Conservation (phyloP, 2,888 invertebrate genomes). For the Pristionchus fissidentatus region DNA sequence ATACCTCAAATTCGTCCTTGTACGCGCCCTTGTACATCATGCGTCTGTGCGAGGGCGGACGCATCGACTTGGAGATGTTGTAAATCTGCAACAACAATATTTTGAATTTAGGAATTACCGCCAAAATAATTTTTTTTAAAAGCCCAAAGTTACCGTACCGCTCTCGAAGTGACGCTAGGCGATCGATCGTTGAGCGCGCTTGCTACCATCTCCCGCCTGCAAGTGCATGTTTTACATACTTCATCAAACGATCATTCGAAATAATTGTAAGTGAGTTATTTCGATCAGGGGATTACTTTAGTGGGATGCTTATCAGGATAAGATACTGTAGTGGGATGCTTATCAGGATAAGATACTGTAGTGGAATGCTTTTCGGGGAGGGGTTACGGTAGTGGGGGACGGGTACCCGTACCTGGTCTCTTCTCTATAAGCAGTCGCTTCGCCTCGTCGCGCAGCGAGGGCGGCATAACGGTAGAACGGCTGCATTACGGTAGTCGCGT, state of each 20-base stretch:
- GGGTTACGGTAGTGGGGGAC: too few species aligned
- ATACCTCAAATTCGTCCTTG: conserved; percentile 36
- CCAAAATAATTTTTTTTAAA: neutral
- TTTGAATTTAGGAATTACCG: neutral
- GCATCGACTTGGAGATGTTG: conserved; percentile 50
- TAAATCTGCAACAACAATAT: conserved; percentile 38
- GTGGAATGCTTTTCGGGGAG: too few species aligned
- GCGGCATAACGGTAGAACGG: conserved; percentile 50
- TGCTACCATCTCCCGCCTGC: conserved; percentile 33
- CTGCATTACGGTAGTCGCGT: conserved; percentile 33
- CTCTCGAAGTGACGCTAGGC: conserved; percentile 35
- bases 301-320: neutral
- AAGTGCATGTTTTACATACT: neutral
- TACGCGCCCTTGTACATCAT: neutral
- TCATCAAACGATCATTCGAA: too few species aligned
- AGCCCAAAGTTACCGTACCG: conserved; percentile 5
- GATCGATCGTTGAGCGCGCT: conserved; percentile 39
- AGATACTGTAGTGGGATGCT: too few species aligned
- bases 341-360: too few species aligned
- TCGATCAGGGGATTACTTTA: neutral
- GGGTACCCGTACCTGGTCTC: neutral
- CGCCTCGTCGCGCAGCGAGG: conserved; percentile 47
- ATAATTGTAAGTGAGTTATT: neutral
- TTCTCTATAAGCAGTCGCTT: conserved; percentile 31
- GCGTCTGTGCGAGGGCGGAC: conserved; percentile 1